Percentiles rank a stretch among this genome's conserved stretches.
These are phyloP conservation scores for Rhopilema esculentum DNA, from an alignment of 30 jellyfish, hydroid and myxozoan genomes.

Conservation along the genomic window DNA sequence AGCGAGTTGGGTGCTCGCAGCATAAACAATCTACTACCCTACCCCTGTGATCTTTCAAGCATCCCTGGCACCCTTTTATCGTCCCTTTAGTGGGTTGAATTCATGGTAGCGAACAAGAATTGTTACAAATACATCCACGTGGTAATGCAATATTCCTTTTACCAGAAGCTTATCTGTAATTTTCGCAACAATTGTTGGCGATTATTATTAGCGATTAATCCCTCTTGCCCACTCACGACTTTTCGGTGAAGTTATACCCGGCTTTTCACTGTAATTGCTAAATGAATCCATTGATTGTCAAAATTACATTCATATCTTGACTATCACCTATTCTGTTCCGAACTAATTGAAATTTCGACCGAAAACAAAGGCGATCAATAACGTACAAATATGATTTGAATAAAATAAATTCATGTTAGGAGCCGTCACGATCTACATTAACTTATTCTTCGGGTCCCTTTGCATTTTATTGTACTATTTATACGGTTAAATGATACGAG, in stretches of 20 bases:
- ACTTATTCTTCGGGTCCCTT: neutral
- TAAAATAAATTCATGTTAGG: neutral
- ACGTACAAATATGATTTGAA: neutral
- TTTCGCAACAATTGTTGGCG: neutral
- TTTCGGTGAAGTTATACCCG: constrained; percentile 45
- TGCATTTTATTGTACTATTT: neutral
- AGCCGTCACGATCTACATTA: neutral
- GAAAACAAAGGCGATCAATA: constrained; percentile 6
- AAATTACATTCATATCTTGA: constrained; percentile 16
- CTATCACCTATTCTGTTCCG: constrained; percentile 24
- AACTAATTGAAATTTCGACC: neutral
- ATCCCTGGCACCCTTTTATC: neutral
- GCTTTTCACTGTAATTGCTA: constrained; percentile 32
- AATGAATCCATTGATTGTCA: constrained; percentile 11
- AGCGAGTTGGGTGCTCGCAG: too few relatives aligned
- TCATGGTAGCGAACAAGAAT: neutral
- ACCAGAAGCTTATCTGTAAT: neutral
- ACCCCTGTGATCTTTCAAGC: neutral
- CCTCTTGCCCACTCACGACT: constrained; percentile 13
- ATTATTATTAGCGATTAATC: constrained; percentile 3
- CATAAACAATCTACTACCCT: too few relatives aligned
- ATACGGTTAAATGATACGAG: neutral
- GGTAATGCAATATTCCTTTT: neutral
- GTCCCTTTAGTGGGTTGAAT: neutral
- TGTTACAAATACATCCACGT: neutral